Base-by-base conservation (phyloP, 2,113 vertebrate genomes). In the Bambusicola thoracicus region DNA sequence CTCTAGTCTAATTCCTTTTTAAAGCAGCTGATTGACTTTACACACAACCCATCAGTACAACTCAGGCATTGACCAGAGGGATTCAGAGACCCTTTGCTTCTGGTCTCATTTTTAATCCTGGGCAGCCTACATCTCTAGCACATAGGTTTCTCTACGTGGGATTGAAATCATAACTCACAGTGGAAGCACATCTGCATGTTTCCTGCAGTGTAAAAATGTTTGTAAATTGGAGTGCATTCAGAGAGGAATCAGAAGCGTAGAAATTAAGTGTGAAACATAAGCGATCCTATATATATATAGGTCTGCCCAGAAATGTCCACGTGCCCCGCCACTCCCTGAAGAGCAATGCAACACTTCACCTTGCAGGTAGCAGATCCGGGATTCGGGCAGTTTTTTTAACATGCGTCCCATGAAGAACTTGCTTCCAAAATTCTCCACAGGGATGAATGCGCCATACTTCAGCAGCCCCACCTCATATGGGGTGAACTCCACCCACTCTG, bases 401-500 rank as follows among this genome's bases (percentile, higher is more conserved):
- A 98, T 34, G 9, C 85, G 97, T 10, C 98, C 98, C 98, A 98
- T 98, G 96, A 97, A 98, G 95, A 98, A 98, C 91, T 98, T 96
- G 0, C 98, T 98, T 80, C 98, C 97, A 0, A 98, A 98, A 58
- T 98, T 61, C 67, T 98, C 89, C 0, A 97, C 96, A 81, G 90
- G 97, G 30, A 98, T 5, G 5, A 98, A 98, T 0, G 81, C 96
- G 1, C 98, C 98, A 0, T 98, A 98, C 77, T 98, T 98, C 79
- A 97, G 91, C 40, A 98, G 94, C 13, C 98, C 98, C 3, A 97
- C 94, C 66, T 98, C 98, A 0, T 98, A 87, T 56, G 98, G 98
- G 13, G 98, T 98, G 93, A 98, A 98, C 73, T 98, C 98, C 13
- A 98, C 97, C 98, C 98, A 98, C 62, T 98, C 98, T 98, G 93